Evolutionary conservation across 1,140 invertebrate species (phyloP).

Genomic region (Lordiphosa collinella): DNA sequence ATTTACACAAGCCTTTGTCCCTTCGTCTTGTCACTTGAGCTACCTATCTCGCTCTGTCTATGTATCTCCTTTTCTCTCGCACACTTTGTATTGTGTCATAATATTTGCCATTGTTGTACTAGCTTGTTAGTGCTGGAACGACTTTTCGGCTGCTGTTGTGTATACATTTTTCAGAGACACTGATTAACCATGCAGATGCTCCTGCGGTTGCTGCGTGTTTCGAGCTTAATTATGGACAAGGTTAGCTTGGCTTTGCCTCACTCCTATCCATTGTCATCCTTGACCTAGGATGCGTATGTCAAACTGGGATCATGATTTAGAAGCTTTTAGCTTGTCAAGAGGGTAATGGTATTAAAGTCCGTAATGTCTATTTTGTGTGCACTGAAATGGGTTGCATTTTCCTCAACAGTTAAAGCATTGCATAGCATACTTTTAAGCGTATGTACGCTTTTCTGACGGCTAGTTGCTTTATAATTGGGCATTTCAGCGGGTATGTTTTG

Average conservation of each 20-base stretch:
- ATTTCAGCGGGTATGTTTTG: too few species aligned
- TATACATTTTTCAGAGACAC: constrained; percentile 46
- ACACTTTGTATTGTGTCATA: constrained; percentile 53
- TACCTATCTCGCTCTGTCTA: neutral
- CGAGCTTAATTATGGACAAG: constrained; percentile 58
- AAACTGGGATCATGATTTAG: constrained; percentile 27
- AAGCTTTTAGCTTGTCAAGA: constrained; percentile 55
- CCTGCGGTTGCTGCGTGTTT: constrained; percentile 23
- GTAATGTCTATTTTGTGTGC: constrained; percentile 1
- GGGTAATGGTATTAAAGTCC: constrained; percentile 34
- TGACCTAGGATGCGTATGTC: constrained; percentile 43
- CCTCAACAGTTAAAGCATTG: too few species aligned
- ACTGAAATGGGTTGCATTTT: constrained; percentile 1
- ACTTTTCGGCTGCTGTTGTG: constrained; percentile 47
- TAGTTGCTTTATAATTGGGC: too few species aligned
- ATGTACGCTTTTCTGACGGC: too few species aligned
- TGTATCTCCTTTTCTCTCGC: constrained; percentile 10
- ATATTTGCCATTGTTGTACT: constrained; percentile 59
- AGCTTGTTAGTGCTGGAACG: constrained; percentile 62
- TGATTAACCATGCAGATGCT: constrained; percentile 67
- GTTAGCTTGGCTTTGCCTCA: constrained; percentile 19
- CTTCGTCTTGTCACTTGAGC: constrained; percentile 11
- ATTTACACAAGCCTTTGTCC: constrained; percentile 58
- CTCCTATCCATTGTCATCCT: constrained; percentile 32
- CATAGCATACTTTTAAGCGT: too few species aligned